Base-by-base conservation (phyloP, 2,113 vertebrate genomes). In the Pachypanchax playfairii region DNA sequence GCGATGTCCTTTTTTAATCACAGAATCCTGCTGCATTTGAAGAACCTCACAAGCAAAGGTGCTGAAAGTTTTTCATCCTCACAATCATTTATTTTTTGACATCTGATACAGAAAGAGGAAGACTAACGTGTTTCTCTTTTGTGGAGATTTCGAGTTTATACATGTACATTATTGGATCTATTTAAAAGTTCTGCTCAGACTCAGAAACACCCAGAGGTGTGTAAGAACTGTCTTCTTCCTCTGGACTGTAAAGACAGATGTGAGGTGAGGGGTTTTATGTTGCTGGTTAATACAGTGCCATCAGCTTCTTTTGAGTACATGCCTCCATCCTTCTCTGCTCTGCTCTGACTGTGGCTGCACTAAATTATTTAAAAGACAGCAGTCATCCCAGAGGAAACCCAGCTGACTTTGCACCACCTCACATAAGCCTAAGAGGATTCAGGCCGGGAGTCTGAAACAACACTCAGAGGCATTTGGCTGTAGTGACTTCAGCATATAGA, bases 301-400 rank as follows among this genome's bases (percentile, higher is more conserved):
- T 36, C 26, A 50, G 51, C 50, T 63, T 74, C 60, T 67, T n/a
- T 75, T 69, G 58, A 50, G 39, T 49, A 50, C 73, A 35, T 63
- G 67, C 49, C 48, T 58, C 33, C 76, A 78, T 71, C 78, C 73
- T 73, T 77, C 56, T 52, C 60, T 36, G 41, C 71, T 74, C 67
- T 4, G 21, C 77, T 84, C 70, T 77, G 69, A 72, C 69, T 73
- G 65, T 62, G 73, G 61, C 41, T 39, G 42, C 67, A 39, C 69
- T 86, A 64, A 87, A 88, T 88, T 83, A 90, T 88, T 90, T 63
- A 89, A 75, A 60, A 74, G 50, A 67, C 53, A 80, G 75, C 76
- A 77, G 79, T 67, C 61, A 74, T 79, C 72, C 71, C 70, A 36
- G 63, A 84, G 79, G 75, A 74, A 81, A 75, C 69, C 65, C 59